Conservation (phyloP, 2,113 vertebrate genomes). For the Rousettus leschenaultii region DNA sequence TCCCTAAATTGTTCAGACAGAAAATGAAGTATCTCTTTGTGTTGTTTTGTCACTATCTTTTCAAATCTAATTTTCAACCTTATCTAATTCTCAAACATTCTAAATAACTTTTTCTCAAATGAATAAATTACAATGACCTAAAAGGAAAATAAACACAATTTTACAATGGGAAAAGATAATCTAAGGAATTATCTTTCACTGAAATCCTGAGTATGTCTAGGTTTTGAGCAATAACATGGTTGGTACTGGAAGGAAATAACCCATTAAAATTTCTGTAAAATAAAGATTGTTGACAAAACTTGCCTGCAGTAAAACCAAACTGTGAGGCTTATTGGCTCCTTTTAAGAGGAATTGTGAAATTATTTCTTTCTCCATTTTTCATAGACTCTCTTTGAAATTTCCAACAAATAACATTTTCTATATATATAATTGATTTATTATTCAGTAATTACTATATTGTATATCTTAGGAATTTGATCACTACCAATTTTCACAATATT, state of each 20-base stretch:
- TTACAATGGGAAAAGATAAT: not conserved
- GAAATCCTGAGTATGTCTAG: not conserved
- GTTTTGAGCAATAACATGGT: not conserved
- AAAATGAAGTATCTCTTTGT: not conserved
- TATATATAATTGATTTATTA: not conserved
- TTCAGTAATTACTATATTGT: not conserved
- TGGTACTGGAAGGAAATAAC: not conserved
- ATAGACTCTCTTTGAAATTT: not conserved
- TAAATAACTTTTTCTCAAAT: not conserved
- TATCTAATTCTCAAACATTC: not conserved
- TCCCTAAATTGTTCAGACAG: not conserved
- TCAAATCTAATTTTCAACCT: not conserved
- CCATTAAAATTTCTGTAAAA: not conserved
- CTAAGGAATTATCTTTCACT: not conserved
- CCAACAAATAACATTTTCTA: not conserved
- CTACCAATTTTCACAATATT: not conserved
- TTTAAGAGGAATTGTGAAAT: not conserved
- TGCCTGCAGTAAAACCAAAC: not conserved
- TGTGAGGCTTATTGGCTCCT: not conserved
- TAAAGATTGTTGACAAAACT: not conserved
- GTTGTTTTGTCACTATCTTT: not conserved
- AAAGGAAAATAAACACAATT: not conserved
- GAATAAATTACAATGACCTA: not conserved
- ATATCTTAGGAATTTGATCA: not conserved
- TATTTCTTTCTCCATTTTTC: not conserved